Conservation (phyloP, 2,113 vertebrate species). For the Lethenteron camtschaticum region DNA sequence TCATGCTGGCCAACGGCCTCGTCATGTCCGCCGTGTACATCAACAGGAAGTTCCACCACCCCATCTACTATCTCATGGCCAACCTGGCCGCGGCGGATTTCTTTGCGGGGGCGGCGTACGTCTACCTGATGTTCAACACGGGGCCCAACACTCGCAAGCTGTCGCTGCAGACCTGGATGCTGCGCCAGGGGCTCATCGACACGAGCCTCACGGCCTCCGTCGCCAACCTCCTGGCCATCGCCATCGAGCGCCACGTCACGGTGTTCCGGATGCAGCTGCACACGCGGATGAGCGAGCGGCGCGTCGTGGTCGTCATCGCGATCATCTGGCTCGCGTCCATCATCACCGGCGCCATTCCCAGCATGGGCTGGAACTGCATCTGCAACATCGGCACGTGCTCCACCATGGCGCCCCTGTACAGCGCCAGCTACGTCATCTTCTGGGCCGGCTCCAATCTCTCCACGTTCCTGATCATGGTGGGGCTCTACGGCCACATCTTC, state of each 20-base stretch:
- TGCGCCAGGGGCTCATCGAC: conserved; percentile 89
- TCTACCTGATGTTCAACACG: conserved; percentile 99
- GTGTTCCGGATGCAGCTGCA: conserved; percentile 98
- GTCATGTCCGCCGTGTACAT: conserved; percentile 98
- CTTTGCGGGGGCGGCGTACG: conserved; percentile 93
- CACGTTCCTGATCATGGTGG: conserved; percentile 94
- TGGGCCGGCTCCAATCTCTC: conserved; percentile 96
- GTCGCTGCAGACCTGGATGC: conserved; percentile 81
- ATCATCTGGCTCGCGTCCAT: conserved; percentile 99
- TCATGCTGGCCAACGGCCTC: conserved; percentile 92
- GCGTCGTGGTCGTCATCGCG: conserved; percentile 85
- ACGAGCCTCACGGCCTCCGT: conserved; percentile 90
- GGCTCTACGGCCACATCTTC: conserved; percentile 94
- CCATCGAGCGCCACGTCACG: conserved; percentile 89
- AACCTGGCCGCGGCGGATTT: conserved; percentile 95
- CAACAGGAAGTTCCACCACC: conserved; percentile 91
- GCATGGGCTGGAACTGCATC: conserved; percentile 96
- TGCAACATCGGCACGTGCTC: conserved; percentile 62
- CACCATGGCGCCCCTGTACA: conserved; percentile 95
- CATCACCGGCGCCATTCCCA: conserved; percentile 84
- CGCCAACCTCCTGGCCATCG: conserved; percentile 80
- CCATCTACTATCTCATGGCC: conserved; percentile 99
- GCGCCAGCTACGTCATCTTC: conserved; percentile 90
- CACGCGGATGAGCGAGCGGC: conserved; percentile 87
- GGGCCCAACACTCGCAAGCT: conserved; percentile 80